Percentiles rank a stretch among this genome's conserved stretches.
phyloP scores from a whole-genome alignment of 2,113 vertebrate species.

The Sturnira hondurensis region DNA sequence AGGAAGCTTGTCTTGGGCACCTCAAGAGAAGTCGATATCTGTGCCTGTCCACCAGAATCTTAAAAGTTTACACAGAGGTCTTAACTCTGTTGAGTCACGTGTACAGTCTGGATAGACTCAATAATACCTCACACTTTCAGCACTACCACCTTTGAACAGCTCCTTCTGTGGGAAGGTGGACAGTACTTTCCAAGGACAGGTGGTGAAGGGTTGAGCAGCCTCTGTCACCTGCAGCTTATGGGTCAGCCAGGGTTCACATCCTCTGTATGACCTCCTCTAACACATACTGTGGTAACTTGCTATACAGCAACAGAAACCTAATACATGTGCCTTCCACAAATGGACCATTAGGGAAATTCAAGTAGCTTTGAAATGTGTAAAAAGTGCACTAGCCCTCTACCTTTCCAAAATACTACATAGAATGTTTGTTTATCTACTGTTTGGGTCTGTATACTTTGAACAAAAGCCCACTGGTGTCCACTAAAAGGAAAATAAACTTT shows the following conservation, averaged over 20 bases:
- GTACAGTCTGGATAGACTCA: not conserved
- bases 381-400: not conserved
- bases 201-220: not conserved
- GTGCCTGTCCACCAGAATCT: not conserved
- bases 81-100: not conserved
- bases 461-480: not conserved
- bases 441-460: not conserved
- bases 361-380: not conserved
- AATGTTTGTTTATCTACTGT: not conserved
- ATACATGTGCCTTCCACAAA: not conserved
- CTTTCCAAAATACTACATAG: not conserved
- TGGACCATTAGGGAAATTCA: not conserved
- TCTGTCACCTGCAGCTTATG: not conserved
- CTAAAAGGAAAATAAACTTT: not conserved
- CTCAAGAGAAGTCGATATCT: not conserved
- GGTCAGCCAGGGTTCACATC: accelerated
- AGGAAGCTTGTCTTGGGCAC: too few species aligned
- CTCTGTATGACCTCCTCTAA: not conserved
- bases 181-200: not conserved
- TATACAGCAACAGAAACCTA: not conserved
- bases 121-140: not conserved
- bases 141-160: not conserved
- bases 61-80: not conserved
- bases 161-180: not conserved
- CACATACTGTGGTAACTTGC: not conserved